Evolutionary conservation across 2,888 invertebrate genomes (phyloP).

Genomic region (Melanophora roralis): DNA sequence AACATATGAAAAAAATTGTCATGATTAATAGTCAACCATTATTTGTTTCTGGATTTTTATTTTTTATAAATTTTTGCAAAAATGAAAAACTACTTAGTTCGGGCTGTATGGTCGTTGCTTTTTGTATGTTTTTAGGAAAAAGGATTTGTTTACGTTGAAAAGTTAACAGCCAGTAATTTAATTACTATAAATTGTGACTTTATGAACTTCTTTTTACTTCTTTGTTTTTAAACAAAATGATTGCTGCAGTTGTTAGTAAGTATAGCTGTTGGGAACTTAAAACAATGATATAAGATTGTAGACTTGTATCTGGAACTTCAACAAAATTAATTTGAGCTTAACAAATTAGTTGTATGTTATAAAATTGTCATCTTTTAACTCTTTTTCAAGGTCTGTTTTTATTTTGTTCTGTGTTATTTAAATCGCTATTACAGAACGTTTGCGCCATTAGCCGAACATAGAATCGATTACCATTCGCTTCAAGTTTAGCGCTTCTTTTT

Average conservation of each 20-base stretch:
- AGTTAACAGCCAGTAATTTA: constrained; percentile 61
- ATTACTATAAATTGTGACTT: constrained; percentile 61
- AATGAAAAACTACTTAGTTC: constrained; percentile 29
- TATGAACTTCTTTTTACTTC: constrained; percentile 35
- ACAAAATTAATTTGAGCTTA: constrained; percentile 13
- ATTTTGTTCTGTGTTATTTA: too few species aligned
- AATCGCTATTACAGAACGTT: too few species aligned
- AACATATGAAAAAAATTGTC: not conserved
- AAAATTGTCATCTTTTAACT: not conserved
- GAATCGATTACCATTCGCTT: too few species aligned
- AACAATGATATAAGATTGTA: not conserved
- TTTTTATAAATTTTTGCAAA: constrained; percentile 3
- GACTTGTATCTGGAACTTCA: constrained; percentile 11
- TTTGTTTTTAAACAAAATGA: too few species aligned
- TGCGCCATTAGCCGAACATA: too few species aligned
- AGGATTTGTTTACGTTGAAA: constrained; percentile 60
- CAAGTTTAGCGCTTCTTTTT: too few species aligned
- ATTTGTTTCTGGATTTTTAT: constrained; percentile 55
- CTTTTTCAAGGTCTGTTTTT: not conserved
- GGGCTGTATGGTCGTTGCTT: constrained; percentile 5
- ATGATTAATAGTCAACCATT: constrained; percentile 61
- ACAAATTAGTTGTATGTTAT: not conserved
- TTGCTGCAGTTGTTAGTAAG: not conserved
- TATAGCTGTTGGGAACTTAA: not conserved
- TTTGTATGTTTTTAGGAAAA: constrained; percentile 34